Evolutionary conservation across 2,113 vertebrate species (phyloP), one percentile per base, ranked within the genome.

Genomic region (Acanthochromis polyacanthus): DNA sequence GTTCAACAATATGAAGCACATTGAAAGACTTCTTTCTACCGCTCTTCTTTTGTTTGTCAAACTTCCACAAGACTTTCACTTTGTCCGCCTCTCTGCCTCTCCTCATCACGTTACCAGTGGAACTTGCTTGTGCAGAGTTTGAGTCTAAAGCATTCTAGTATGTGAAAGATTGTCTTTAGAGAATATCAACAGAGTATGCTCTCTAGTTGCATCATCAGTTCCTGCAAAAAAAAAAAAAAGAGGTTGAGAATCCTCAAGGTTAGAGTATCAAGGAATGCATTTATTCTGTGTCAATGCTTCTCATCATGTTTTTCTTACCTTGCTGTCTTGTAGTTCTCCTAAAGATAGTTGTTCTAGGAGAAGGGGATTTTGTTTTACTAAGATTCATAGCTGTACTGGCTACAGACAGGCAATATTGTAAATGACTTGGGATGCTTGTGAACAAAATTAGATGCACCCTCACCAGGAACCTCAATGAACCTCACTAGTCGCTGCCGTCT

Each of bases 31-130:
- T 71, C 38, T 40, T 57, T 57, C 23, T 51, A 53, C 40, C 14
- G 23, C 46, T 69, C 16, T 66, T 71, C 40, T 69, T 78, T 58
- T 71, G n/a, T 75, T 71, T 82, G 68, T 85, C 68, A 90, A 22
- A 40, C 78, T 91, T 89, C 79, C 79, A 55, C 45, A 67, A 52
- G 59, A 84, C 57, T 30, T 69, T 62, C 40, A 20, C 60, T 73
- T 71, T 63, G 20, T 70, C 52, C 43, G 19, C 58, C 40, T 57
- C 40, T 75, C 19, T 64, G 36, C 38, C 28, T 77, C 28, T 16
- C 43, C 12, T 6, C 56, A 28, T 82, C n/a, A n/a, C n/a, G n/a
- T 56, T 53, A 60, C 65, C 60, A 65, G 11, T 69, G 45, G 38
- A 19, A 20, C 53, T 78, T 4, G 19, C 52, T 28, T 48, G 4